Conservation (phyloP, 2,888 invertebrate genomes). For the Macrosiphum euphorbiae region DNA sequence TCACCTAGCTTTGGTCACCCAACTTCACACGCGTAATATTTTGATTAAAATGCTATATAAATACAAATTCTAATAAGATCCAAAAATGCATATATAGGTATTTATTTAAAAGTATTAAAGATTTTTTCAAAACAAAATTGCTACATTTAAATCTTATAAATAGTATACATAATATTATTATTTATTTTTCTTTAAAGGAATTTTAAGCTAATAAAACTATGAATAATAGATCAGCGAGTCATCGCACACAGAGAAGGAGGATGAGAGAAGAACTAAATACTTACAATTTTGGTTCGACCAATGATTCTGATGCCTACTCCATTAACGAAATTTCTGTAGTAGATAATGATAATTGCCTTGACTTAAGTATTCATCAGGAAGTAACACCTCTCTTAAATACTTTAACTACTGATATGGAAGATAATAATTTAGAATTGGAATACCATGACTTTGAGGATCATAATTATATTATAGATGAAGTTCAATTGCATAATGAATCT, state of each 20-base stretch:
- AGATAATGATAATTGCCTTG: background rate
- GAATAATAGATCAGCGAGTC: background rate
- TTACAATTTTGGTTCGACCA: background rate
- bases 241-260: background rate
- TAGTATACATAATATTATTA: no score
- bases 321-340: background rate
- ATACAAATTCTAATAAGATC: no score
- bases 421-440: background rate
- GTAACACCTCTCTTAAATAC: background rate
- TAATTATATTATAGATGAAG: background rate
- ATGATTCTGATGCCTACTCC: background rate
- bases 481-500: background rate
- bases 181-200: no score
- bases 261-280: slow-evolving; percentile 1
- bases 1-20: no score
- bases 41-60: no score
- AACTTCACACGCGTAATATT: no score
- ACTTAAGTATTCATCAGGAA: background rate
- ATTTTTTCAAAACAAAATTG: no score
- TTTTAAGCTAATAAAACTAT: no score
- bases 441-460: background rate
- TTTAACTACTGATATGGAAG: background rate
- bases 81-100: no score
- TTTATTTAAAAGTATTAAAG: no score
- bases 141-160: no score